Conservation (phyloP, 2,113 vertebrate genomes). For the Phoxinus phoxinus region DNA sequence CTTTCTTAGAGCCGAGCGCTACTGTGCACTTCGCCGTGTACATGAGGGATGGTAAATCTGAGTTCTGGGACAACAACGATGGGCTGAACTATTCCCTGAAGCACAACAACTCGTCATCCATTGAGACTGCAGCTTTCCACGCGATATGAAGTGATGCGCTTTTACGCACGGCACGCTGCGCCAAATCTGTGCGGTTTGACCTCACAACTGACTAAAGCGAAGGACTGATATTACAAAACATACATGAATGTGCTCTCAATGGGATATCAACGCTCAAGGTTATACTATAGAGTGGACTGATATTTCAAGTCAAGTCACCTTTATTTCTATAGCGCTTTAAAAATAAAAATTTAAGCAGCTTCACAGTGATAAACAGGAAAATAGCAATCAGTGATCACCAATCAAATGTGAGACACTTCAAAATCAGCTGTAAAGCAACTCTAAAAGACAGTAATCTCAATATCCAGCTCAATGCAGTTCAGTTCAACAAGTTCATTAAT, state of each 20-base stretch:
- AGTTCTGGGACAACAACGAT: slow-evolving; percentile 91
- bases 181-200: not conserved
- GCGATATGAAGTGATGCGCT: slow-evolving; percentile 50
- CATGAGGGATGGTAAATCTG: slow-evolving; percentile 75
- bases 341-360: too few relatives aligned
- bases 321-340: too few relatives aligned
- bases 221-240: too few relatives aligned
- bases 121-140: slow-evolving; percentile 55
- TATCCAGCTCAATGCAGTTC: too few relatives aligned
- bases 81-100: slow-evolving; percentile 83
- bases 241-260: not conserved
- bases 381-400: too few relatives aligned
- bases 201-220: not conserved
- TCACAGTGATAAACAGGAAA: too few relatives aligned
- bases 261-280: not conserved
- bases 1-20: slow-evolving; percentile 67
- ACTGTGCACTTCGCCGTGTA: slow-evolving; percentile 85
- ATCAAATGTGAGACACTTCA: too few relatives aligned
- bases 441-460: too few relatives aligned
- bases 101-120: slow-evolving; percentile 43
- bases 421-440: too few relatives aligned
- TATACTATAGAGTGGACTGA: not conserved
- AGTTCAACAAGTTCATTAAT: too few relatives aligned
- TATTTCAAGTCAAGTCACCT: not conserved
- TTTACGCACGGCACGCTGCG: not conserved